Percentiles rank a stretch among this genome's conserved stretches.
These are phyloP conservation scores for Meteorus sp. DNA, from an alignment of 1,140 invertebrate species.

Conservation along the genomic window DNA sequence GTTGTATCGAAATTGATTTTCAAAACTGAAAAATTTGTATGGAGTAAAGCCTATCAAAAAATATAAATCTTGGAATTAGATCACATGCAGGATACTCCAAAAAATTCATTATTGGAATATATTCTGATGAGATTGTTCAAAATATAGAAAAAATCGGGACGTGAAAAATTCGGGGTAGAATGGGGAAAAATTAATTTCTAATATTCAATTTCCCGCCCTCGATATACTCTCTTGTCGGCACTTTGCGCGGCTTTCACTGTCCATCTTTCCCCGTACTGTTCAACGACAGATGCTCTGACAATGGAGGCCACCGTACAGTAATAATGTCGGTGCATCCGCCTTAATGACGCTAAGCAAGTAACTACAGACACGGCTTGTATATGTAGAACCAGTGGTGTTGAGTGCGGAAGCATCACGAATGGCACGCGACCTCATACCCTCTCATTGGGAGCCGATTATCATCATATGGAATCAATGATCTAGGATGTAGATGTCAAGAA, in stretches of 20 bases:
- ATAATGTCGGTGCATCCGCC: conserved; percentile 22
- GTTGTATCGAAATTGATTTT: too few species aligned
- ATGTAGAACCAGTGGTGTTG: not conserved
- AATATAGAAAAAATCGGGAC: too few species aligned
- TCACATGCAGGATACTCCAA: not conserved
- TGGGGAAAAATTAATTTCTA: conserved; percentile 35
- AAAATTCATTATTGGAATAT: conserved; percentile 9
- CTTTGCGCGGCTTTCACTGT: conserved; percentile 26
- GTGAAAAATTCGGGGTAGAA: too few species aligned
- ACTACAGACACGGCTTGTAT: conserved; percentile 22
- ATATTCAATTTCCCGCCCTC: conserved; percentile 38
- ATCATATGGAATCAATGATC: conserved; percentile 21
- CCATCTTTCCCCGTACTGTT: conserved; percentile 3
- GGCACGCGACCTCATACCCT: conserved; percentile 29
- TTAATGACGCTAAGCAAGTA: conserved; percentile 25
- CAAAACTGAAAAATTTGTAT: too few species aligned
- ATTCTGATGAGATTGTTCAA: too few species aligned
- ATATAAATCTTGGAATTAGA: too few species aligned
- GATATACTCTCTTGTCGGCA: conserved; percentile 20
- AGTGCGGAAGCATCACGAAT: conserved; percentile 15
- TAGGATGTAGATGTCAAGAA: conserved; percentile 8
- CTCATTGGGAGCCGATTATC: conserved; percentile 5
- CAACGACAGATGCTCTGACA: conserved; percentile 42
- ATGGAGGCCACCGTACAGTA: conserved; percentile 28
- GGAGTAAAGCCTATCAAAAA: too few species aligned